phyloP scores from a whole-genome alignment of 1,140 invertebrate species.

The Grapholita molesta region DNA sequence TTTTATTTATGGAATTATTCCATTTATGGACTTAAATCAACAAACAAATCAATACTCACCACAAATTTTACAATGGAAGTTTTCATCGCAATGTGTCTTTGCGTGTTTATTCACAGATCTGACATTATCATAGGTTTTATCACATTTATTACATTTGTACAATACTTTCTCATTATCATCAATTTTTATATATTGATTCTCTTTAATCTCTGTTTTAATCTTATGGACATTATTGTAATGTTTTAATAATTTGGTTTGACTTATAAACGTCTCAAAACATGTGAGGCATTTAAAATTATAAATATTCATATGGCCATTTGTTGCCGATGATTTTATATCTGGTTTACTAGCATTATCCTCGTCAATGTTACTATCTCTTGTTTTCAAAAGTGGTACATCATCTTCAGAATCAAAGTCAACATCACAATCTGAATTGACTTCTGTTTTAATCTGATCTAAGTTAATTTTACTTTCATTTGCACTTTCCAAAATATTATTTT shows the following conservation, averaged over 20 bases:
- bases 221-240: constrained; percentile 41
- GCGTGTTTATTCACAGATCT: constrained; percentile 38
- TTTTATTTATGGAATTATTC: too few relatives aligned
- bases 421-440: not conserved
- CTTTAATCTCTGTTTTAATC: constrained; percentile 18
- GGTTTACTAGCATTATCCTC: not conserved
- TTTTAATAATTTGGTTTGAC: constrained; percentile 31
- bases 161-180: constrained; percentile 19
- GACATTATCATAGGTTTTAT: constrained; percentile 35
- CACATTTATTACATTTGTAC: constrained; percentile 47
- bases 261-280: constrained; percentile 38
- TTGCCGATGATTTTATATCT: not conserved
- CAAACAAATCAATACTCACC: constrained; percentile 34
- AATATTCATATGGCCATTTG: constrained; percentile 6
- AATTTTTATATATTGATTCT: constrained; percentile 6
- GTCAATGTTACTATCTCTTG: not conserved
- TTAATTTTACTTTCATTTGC: not conserved
- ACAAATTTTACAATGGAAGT: constrained; percentile 56
- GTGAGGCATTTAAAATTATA: constrained; percentile 42
- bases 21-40: too few relatives aligned
- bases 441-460: not conserved
- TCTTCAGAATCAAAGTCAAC: not conserved
- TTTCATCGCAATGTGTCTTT: constrained; percentile 32
- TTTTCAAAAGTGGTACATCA: not conserved
- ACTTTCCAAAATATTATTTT: not conserved